Conservation (phyloP, 2,113 vertebrate species). For the Todiramphus chloris region DNA sequence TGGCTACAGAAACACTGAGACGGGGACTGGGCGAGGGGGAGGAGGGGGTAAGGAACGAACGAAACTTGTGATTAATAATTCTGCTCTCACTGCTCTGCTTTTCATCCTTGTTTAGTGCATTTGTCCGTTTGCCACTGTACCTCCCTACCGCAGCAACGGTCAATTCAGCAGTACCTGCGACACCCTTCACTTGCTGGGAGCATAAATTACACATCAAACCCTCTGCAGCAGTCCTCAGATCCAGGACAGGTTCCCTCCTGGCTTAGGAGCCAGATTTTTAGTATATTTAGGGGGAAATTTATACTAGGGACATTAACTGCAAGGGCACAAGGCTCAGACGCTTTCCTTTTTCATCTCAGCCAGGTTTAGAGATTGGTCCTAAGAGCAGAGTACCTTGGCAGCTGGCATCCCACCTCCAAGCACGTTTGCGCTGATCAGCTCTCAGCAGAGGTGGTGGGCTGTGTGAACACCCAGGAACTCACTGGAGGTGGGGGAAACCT, state of each 20-base stretch:
- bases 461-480: accelerated
- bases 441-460: not conserved
- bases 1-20: not conserved
- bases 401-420: not conserved
- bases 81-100: not conserved
- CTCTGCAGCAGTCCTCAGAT: not conserved
- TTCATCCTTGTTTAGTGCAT: not conserved
- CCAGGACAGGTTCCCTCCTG: not conserved
- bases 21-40: too few relatives aligned
- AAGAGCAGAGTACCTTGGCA: not conserved
- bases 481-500: not conserved
- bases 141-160: not conserved
- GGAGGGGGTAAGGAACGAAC: not conserved
- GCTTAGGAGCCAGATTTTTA: not conserved
- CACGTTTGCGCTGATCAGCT: not conserved
- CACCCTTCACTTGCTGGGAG: not conserved
- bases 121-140: accelerated
- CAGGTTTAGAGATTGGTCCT: not conserved
- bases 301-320: not conserved
- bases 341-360: not conserved
- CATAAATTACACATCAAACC: accelerated
- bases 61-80: not conserved
- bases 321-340: not conserved
- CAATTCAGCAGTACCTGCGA: not conserved
- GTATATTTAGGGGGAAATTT: slow-evolving; percentile 1